Base-by-base conservation (phyloP, 2,888 invertebrate species). In the Phortica okadai region DNA sequence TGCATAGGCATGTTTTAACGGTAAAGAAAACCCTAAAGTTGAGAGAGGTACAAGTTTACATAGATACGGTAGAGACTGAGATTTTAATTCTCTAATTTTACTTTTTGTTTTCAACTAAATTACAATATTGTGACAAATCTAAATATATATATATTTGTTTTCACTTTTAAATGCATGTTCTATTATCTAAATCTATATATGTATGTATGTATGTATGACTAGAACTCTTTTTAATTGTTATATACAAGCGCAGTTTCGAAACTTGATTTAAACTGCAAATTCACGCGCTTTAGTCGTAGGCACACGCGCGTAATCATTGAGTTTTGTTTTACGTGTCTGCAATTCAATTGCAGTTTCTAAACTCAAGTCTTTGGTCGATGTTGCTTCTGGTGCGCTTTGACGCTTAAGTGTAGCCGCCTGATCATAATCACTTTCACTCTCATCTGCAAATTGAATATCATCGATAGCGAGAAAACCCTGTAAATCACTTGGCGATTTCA, bases 391-490 rank as follows among this genome's bases (percentile, higher is more conserved):
- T 14, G 42, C 66, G 42, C 66, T 66, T n/a, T 79, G 54, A 16
- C 81, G 79, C 58, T 86, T 85, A 1, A 87, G 76, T 10, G 79
- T 86, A 11, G 56, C 41, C 7, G 78, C 84, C 25, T 81, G 81
- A 78, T 86, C 86, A 21, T 88, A 86, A 42, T 86, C 86, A 50
- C 86, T 88, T 79, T 89, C 87, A 74, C 90, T 89, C 58, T 95
- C 95, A 84, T 96, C 95, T 7, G 94, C 96, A 88, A 94, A 96
- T 85, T 93, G 94, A 70, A 95, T 94, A 82, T 95, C 95, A 74
- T 93, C 93, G 75, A 94, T 91, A 82, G 93, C 93, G 70, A 93
- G 92, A 80, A 92, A 93, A 82, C 93, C 92, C 84, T 93, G 93
- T 11, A 94, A 87, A 77, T 92, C 92, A 77, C 92, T 93, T 16